Evolutionary conservation across 2,797 vertebrate genomes (phyloP).

Genomic region (Malurus splendens): DNA sequence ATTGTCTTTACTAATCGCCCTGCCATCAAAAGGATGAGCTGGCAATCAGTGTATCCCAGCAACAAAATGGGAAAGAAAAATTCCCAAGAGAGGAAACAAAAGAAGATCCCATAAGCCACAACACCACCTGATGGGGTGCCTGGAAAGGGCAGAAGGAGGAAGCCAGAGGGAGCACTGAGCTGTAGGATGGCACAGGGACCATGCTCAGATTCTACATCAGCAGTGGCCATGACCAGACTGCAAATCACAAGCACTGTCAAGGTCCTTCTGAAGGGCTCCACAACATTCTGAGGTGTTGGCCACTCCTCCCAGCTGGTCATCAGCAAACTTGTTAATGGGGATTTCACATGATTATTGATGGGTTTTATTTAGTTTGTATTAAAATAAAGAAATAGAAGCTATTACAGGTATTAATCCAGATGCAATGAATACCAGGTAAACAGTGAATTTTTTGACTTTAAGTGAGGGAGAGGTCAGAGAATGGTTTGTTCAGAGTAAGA

Average conservation of each 20-base stretch:
- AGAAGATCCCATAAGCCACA: no score
- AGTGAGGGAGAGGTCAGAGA: not conserved
- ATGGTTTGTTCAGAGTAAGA: not conserved
- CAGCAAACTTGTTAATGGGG: not conserved
- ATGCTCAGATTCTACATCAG: accelerated
- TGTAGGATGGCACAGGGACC: accelerated
- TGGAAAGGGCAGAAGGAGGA: not conserved
- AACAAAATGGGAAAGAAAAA: no score
- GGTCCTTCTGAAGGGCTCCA: not conserved
- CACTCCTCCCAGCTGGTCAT: not conserved
- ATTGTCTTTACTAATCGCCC: no score
- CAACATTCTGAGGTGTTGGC: not conserved
- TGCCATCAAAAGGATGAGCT: no score
- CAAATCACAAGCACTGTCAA: not conserved
- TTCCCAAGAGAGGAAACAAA: no score
- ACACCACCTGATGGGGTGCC: not conserved
- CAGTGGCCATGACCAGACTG: not conserved
- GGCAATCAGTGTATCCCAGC: no score
- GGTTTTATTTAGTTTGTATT: not conserved
- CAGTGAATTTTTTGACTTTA: not conserved
- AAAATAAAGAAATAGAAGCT: not conserved
- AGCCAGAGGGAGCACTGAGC: no score
- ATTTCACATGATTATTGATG: not conserved
- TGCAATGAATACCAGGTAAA: not conserved
- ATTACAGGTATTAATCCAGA: not conserved